Evolutionary conservation across 2,797 vertebrate genomes (phyloP).

Genomic region (Amphiprion clarkii): DNA sequence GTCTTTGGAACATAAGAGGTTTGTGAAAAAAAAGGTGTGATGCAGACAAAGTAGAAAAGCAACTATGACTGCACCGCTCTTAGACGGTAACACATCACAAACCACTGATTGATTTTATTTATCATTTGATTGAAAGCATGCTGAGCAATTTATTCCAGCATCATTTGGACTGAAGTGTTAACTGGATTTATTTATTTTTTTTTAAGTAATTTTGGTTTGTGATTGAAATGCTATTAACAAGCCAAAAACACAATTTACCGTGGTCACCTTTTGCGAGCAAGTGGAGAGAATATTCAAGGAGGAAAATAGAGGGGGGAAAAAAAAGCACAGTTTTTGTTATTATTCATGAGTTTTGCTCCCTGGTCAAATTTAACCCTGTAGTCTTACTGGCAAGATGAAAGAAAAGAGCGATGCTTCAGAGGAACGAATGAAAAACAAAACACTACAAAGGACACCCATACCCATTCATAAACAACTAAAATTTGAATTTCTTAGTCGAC

Average conservation of each 20-base stretch:
- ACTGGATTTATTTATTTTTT: constrained; percentile 27
- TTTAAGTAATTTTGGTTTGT: constrained; percentile 7
- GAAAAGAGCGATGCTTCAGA: background rate
- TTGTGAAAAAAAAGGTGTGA: constrained; percentile 42
- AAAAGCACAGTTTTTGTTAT: constrained; percentile 51
- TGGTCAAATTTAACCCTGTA: constrained; percentile 19
- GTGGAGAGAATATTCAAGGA: constrained; percentile 52
- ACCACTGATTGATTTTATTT: constrained; percentile 25
- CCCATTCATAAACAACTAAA: background rate
- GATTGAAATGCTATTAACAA: constrained; percentile 31
- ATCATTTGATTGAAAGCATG: constrained; percentile 50
- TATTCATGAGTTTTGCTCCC: constrained; percentile 28
- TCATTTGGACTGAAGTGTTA: constrained; percentile 17
- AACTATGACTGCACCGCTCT: constrained; percentile 44
- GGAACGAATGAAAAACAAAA: constrained; percentile 6
- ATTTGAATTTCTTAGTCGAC: background rate
- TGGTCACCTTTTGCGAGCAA: constrained; percentile 77
- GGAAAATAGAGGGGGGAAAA: constrained; percentile 34
- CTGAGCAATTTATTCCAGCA: constrained; percentile 16
- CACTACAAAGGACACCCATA: background rate
- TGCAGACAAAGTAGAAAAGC: constrained; percentile 49
- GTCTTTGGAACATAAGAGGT: constrained; percentile 72
- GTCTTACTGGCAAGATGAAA: background rate
- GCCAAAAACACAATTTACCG: constrained; percentile 69
- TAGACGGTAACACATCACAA: constrained; percentile 22